Conservation (phyloP, 23 tunicate species). For the Halocynthia aurantium region DNA sequence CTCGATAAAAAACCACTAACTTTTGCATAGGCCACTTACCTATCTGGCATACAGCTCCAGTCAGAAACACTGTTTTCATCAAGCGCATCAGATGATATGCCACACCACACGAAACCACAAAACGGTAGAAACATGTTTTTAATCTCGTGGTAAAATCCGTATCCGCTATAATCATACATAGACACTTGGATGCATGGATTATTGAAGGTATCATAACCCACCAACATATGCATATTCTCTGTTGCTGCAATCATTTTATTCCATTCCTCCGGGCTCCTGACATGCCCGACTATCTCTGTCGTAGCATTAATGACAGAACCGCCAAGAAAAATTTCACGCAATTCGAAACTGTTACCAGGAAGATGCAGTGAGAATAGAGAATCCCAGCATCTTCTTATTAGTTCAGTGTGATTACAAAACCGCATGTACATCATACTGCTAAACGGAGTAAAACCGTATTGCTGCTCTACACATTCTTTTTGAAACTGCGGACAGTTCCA, state of each 20-base stretch:
- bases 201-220: background rate
- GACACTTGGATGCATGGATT: constrained; percentile 20
- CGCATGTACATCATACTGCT: background rate
- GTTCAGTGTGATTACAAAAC: constrained; percentile 15
- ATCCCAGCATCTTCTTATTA: background rate
- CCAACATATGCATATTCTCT: too few species aligned
- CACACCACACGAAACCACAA: constrained; percentile 23
- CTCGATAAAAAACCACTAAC: too few species aligned
- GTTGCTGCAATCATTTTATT: too few species aligned
- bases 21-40: background rate
- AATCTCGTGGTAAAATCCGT: constrained; percentile 5
- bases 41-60: constrained; percentile 15
- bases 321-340: too few species aligned
- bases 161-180: constrained; percentile 10
- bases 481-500: constrained; percentile 6
- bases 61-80: constrained; percentile 13
- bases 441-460: constrained; percentile 10
- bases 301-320: too few species aligned
- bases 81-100: background rate
- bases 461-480: constrained; percentile 5
- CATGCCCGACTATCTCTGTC: too few species aligned
- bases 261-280: too few species aligned
- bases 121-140: constrained; percentile 14
- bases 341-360: background rate
- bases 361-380: background rate